Conservation (phyloP, 2,113 vertebrate species). For the Tenebrosternarchus preto region DNA sequence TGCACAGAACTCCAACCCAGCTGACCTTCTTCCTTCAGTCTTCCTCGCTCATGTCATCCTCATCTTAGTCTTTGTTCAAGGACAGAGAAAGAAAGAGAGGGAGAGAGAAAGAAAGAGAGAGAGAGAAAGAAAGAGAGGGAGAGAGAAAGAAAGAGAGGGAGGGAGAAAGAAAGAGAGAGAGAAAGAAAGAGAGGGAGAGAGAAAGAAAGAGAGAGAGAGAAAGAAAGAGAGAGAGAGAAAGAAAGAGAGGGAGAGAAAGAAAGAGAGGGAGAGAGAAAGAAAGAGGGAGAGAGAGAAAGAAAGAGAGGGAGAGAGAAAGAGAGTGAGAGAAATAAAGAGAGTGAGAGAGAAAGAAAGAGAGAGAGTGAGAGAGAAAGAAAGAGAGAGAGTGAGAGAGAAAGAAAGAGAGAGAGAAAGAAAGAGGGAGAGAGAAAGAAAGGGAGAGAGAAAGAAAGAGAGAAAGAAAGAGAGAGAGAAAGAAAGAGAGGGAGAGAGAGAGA, state of each 20-base stretch:
- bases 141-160: background rate
- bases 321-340: constrained; percentile 14
- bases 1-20: no score
- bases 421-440: constrained; percentile 22
- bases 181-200: constrained; percentile 27
- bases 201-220: constrained; percentile 2
- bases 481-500: background rate
- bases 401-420: no score
- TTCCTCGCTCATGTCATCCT: background rate
- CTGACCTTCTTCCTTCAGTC: background rate
- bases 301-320: background rate
- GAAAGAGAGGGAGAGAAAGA: constrained; percentile 9
- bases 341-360: constrained; percentile 5
- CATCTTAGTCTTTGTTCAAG: background rate
- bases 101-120: constrained; percentile 6
- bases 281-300: background rate
- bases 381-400: background rate
- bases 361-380: no score
- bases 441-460: constrained; percentile 6
- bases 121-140: background rate
- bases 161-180: background rate
- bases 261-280: constrained; percentile 19
- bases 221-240: background rate
- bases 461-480: no score
- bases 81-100: constrained; percentile 21